A percentile compares a stretch with the other conserved stretches of the same genome.
phyloP scores from a whole-genome alignment of 2,888 invertebrate species.

The Chrysina gloriosa region DNA sequence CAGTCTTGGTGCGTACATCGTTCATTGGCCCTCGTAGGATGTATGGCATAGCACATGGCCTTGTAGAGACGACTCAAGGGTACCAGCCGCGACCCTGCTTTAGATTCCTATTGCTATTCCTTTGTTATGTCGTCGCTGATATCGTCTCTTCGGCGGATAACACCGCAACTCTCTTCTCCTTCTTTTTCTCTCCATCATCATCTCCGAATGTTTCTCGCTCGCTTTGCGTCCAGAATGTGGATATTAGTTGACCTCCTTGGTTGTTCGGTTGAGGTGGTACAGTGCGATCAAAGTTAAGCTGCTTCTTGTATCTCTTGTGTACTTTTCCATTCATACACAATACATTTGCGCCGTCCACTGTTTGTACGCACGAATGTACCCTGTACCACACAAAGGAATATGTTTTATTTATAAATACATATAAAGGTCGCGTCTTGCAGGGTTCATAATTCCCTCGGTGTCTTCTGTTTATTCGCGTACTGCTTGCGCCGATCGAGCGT shows the following conservation, averaged over 20 bases:
- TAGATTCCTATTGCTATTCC: conserved; percentile 48
- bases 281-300: conserved; percentile 42
- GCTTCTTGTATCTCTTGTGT: conserved; percentile 28
- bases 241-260: conserved; percentile 44
- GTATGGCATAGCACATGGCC: conserved; percentile 48
- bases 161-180: not conserved
- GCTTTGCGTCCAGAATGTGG: conserved; percentile 20
- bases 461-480: not conserved
- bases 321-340: conserved; percentile 16
- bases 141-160: conserved; percentile 31
- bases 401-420: conserved; percentile 34
- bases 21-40: conserved; percentile 46
- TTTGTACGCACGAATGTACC: conserved; percentile 27
- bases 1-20: conserved; percentile 40
- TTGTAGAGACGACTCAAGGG: conserved; percentile 51
- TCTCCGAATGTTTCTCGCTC: not conserved
- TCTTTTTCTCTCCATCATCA: conserved; percentile 4
- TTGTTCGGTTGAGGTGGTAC: conserved; percentile 39
- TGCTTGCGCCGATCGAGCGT: not conserved
- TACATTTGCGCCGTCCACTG: conserved; percentile 12
- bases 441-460: conserved; percentile 13
- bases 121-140: conserved; percentile 41
- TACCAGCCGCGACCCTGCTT: conserved; percentile 51
- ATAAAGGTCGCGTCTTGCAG: conserved; percentile 21
- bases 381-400: conserved; percentile 35